Evolutionary conservation across 2,113 vertebrate species (phyloP).

Genomic region (Lepus timidus): DNA sequence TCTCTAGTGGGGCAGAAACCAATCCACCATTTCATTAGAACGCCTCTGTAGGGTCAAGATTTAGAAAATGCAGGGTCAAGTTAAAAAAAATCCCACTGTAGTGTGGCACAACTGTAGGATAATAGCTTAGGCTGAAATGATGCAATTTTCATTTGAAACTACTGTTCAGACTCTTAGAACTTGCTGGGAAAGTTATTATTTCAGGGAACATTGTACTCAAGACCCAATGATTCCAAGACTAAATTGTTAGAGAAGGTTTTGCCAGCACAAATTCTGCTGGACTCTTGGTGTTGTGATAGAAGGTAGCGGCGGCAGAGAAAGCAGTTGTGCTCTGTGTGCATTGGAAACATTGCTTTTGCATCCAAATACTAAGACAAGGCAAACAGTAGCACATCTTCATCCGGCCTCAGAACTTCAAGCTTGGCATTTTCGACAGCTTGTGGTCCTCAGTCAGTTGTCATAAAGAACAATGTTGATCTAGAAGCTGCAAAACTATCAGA

Average conservation of each 20-base stretch:
- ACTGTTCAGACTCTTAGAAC: constrained; percentile 37
- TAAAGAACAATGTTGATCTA: background rate
- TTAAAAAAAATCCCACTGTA: constrained; percentile 30
- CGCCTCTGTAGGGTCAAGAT: constrained; percentile 77
- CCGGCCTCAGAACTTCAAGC: background rate
- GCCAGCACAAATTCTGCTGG: background rate
- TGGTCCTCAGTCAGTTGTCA: background rate
- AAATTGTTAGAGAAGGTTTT: background rate
- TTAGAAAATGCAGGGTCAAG: constrained; percentile 76
- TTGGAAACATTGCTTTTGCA: accelerated
- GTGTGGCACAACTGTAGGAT: background rate
- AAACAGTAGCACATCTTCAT: background rate
- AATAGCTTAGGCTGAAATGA: background rate
- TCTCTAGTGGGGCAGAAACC: constrained; percentile 78
- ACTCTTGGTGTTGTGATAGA: background rate
- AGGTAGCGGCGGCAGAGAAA: background rate
- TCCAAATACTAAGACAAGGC: background rate
- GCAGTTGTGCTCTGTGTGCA: too few species aligned
- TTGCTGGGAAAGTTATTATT: constrained; percentile 54
- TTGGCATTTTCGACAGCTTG: background rate
- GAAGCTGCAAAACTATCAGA: background rate
- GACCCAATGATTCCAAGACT: constrained; percentile 12
- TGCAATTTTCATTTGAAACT: constrained; percentile 43
- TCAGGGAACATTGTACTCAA: background rate
- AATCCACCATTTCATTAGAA: constrained; percentile 77